Evolutionary conservation across 2,797 vertebrate species (phyloP).

Genomic region (Centroberyx gerrardi): DNA sequence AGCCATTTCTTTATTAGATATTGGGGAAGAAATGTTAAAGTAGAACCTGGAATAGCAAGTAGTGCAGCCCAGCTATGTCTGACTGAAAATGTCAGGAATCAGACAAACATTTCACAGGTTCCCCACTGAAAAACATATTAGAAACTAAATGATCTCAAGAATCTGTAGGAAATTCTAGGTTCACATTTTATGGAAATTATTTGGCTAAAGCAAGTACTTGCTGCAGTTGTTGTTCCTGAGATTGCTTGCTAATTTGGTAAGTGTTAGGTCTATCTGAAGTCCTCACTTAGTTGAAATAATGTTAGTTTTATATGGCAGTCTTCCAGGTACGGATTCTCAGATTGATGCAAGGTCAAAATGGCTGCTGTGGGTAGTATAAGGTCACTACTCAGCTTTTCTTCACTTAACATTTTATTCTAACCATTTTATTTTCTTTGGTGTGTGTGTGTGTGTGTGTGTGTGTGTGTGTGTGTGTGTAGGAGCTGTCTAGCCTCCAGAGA

Average conservation of each 20-base stretch:
- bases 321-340: neutral
- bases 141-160: neutral
- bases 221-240: neutral
- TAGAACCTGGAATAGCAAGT: neutral
- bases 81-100: neutral
- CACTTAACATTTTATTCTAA: neutral
- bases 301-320: neutral
- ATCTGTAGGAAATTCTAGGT: neutral
- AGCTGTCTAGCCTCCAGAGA: conserved; percentile 94
- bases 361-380: conserved; percentile 2
- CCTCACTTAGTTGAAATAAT: no score
- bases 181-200: no score
- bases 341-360: conserved; percentile 1
- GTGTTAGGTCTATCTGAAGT: neutral
- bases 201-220: neutral
- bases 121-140: neutral
- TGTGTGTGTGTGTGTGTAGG: conserved; percentile 75
- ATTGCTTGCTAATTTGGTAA: neutral
- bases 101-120: conserved; percentile 10
- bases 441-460: conserved; percentile 24
- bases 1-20: conserved; percentile 38
- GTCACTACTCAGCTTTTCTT: conserved; percentile 28
- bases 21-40: conserved; percentile 28
- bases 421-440: neutral
- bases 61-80: conserved; percentile 8